A percentile compares a stretch with the other conserved stretches of the same genome.
Evolutionary conservation across 2,888 invertebrate genomes (phyloP).

Genomic region (Halictus quadricinctus): DNA sequence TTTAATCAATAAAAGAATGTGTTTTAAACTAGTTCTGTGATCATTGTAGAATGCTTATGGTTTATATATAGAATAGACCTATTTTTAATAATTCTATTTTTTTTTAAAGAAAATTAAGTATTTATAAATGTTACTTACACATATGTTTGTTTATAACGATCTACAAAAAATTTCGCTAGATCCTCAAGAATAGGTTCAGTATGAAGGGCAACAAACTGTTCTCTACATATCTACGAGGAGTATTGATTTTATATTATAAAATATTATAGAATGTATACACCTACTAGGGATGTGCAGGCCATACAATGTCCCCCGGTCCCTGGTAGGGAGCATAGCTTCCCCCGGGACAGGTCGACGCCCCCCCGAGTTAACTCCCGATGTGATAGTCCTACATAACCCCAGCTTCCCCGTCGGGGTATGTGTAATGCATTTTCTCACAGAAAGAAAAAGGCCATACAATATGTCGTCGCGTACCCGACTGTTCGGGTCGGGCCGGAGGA

Average conservation of each 20-base stretch:
- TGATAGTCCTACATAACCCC: no score
- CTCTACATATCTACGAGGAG: slow-evolving; percentile 91
- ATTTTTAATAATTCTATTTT: background rate
- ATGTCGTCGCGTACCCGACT: no score
- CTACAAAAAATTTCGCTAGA: slow-evolving; percentile 89
- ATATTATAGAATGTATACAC: background rate
- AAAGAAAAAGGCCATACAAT: no score
- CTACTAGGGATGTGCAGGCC: background rate
- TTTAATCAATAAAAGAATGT: slow-evolving; percentile 1
- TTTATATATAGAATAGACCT: background rate
- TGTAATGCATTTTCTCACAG: no score
- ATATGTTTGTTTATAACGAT: slow-evolving; percentile 83
- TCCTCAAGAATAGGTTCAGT: slow-evolving; percentile 95
- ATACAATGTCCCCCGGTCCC: background rate
- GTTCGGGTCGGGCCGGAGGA: no score
- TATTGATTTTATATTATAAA: background rate
- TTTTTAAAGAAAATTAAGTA: background rate
- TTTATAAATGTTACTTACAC: slow-evolving; percentile 38
- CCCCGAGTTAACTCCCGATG: no score
- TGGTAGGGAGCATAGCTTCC: no score
- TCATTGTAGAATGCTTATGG: background rate
- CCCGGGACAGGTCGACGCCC: no score
- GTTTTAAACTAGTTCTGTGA: background rate
- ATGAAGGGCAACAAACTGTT: slow-evolving; percentile 98
- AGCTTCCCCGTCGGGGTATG: no score